Base-by-base conservation (phyloP, 2,797 vertebrate genomes). In the Mus minutoides region DNA sequence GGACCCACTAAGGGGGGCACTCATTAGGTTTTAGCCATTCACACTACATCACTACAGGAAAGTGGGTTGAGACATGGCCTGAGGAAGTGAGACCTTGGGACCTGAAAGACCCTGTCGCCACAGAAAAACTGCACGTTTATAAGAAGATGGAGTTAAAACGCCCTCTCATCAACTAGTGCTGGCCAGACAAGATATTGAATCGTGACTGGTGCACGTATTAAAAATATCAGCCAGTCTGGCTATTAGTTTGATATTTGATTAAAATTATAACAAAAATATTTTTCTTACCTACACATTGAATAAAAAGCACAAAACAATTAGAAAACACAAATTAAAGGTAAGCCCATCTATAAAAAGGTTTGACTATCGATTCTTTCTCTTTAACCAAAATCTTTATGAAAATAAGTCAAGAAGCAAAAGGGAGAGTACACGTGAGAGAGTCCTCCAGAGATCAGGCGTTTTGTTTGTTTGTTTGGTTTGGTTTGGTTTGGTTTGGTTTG, bases 331-430 rank as follows among this genome's bases (percentile, higher is more conserved):
- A 92, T 62, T 34, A n/a, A 89, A 95, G 60, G 73, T 40, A 80
- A 92, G 24, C 58, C 73, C 73, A 49, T 26, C 54, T 91, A 29
- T 29, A 58, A 90, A 87, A 94, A 79, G 24, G 89, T 76, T 82
- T 85, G 84, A 91, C 58, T 89, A 37, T 16, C 67, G 76, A 93
- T 78, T 46, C 49, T 85, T 96, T 94, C 49, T 73, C 52, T 34
- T 95, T 62, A 83, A 40, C 60, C 92, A 73, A 94, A 97, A 94
- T 91, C 82, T 94, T 83, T 91, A 4, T 77, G 43, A 96, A 96
- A 13, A 89, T 80, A 21, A 80, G 79, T 54, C 60, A 88, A 80
- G 83, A 62, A 56, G 84, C 26, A 64, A 88, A 90, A 69, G 91
- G 24, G 77, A 88, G 96, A 43, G 49, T 69, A 88, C 90, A 76